Base-by-base conservation (phyloP, 2,113 vertebrate genomes). In the Nesospiza acunhae region DNA sequence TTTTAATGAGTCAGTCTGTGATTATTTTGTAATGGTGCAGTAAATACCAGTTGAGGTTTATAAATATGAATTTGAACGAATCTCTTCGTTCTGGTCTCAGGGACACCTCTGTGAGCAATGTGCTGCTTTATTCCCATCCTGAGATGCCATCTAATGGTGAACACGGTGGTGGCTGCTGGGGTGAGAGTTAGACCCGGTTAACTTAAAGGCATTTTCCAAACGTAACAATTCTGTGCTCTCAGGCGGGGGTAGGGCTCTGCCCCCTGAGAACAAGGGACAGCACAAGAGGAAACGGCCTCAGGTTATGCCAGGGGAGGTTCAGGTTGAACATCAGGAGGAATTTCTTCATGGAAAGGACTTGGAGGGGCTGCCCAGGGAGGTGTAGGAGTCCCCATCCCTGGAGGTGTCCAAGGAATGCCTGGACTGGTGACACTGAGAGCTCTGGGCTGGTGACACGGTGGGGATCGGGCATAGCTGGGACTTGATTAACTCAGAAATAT, bases 91-190 rank as follows among this genome's bases (percentile, higher is more conserved):
- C 17, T 20, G 23, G 13, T 14, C 10, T 17, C 30, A 3, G 1
- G 35, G 33, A 21, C 5, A 8, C 5, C 20, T 13, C 33, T 3
- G 23, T 5, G 4, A 13, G 13, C 2, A 2, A 11, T 2, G 30
- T 7, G n/a, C 53, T 21, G 8, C 18, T 44, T 33, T 49, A 37
- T 7, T 18, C 89, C 7, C 67, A 41, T 84, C 83, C 91, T 90
- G 13, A 44, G 3, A 59, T 63, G 96, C 93, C 96, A 92, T 21
- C 96, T 95, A 89, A 89, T 76, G 87, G 87, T 42, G 55, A 69
- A 47, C 21, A 27, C 2, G 6, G 30, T 6, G 47, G 4, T 35
- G 47, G 55, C n/a, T 15, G 20, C 62, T 41, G 55, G 30, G n/a
- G 13, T 35, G 16, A 39, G 46, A 46, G 8, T 11, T 37, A 7